Evolutionary conservation across 2,888 invertebrate genomes (phyloP).

Genomic region (Ametastegia equiseti): DNA sequence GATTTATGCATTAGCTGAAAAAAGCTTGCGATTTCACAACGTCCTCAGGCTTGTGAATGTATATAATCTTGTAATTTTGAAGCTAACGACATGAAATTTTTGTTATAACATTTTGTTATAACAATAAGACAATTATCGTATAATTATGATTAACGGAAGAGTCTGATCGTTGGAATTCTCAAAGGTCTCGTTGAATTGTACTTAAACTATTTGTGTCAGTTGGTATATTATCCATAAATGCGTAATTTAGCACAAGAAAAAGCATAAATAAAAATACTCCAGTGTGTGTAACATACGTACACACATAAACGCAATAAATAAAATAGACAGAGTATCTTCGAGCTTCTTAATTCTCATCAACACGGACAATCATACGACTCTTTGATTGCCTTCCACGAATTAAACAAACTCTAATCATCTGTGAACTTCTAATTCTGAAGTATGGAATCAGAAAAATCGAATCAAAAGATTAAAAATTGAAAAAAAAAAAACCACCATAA

Average conservation of each 20-base stretch:
- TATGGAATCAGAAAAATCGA: not conserved
- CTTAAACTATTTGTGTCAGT: not conserved
- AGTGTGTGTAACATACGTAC: too few species aligned
- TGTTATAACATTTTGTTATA: not conserved
- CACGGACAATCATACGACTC: not conserved
- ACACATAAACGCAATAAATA: not conserved
- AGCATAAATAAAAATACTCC: not conserved
- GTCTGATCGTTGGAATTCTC: not conserved
- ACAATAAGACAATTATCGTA: not conserved
- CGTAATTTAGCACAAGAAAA: not conserved
- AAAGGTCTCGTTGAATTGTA: not conserved
- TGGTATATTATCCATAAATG: too few species aligned
- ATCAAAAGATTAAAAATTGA: not conserved
- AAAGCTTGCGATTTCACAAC: not conserved
- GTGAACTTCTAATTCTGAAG: not conserved
- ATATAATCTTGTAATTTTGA: not conserved
- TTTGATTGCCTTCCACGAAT: not conserved
- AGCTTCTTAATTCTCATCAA: not conserved
- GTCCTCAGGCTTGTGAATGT: not conserved
- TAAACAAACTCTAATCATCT: not conserved
- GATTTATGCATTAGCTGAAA: not conserved
- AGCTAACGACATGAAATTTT: not conserved
- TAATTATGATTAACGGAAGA: not conserved
- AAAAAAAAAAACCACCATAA: too few species aligned
- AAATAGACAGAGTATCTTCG: not conserved